phyloP scores from a whole-genome alignment of 2,113 vertebrate genomes.

The Rhineura floridana region DNA sequence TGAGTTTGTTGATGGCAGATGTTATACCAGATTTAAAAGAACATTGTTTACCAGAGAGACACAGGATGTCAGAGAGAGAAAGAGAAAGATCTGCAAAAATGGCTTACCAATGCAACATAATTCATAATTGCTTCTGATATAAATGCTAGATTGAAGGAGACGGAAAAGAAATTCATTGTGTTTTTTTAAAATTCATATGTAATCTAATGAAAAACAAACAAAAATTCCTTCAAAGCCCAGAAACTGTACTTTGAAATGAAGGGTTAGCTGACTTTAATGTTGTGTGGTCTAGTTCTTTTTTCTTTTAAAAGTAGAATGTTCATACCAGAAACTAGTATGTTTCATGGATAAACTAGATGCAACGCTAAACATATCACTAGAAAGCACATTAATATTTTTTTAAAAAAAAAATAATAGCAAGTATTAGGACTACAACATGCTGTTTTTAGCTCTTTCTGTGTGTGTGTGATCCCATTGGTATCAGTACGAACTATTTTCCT shows the following conservation, averaged over 20 bases:
- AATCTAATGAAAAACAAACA: constrained; percentile 15
- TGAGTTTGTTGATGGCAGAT: constrained; percentile 52
- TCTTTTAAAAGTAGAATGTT: too few species aligned
- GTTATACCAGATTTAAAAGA: constrained; percentile 58
- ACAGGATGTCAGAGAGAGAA: constrained; percentile 35
- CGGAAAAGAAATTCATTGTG: constrained; percentile 30
- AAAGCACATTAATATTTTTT: too few species aligned
- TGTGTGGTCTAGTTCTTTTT: too few species aligned
- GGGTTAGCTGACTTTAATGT: background rate
- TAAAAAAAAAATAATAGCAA: too few species aligned
- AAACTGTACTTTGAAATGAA: background rate
- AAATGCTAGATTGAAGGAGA: background rate
- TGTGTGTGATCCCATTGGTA: too few species aligned
- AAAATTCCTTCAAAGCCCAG: background rate
- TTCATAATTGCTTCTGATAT: constrained; percentile 11
- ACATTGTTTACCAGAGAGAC: constrained; percentile 55
- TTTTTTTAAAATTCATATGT: too few species aligned
- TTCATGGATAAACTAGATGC: too few species aligned
- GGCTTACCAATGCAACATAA: constrained; percentile 14
- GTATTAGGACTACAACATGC: too few species aligned
- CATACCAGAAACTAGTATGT: too few species aligned
- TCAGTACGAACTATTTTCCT: too few species aligned
- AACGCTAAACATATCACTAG: too few species aligned
- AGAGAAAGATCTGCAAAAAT: constrained; percentile 29
- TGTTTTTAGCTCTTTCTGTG: too few species aligned